Conservation (phyloP, 2,113 vertebrate species). For the Anolis sagrei region DNA sequence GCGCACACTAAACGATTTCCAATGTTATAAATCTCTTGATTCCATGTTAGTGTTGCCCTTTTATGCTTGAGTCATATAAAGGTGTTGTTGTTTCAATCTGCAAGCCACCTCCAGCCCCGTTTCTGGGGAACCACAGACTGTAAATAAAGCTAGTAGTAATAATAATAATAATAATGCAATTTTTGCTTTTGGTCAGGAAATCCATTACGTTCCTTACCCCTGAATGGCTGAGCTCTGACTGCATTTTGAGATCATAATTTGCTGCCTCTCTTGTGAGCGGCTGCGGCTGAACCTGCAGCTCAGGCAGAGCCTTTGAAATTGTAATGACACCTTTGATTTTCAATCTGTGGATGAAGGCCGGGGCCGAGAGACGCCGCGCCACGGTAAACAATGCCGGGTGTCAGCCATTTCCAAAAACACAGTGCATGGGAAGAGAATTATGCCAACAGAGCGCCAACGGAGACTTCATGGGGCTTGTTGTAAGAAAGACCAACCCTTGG, state of each 20-base stretch:
- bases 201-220: background rate
- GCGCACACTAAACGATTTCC: too few species aligned
- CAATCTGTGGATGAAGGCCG: background rate
- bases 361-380: background rate
- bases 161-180: too few species aligned
- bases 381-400: background rate
- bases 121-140: too few species aligned
- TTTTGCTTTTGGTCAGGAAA: background rate
- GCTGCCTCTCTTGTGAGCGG: background rate
- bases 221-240: background rate
- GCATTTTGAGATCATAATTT: constrained; percentile 7
- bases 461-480: background rate
- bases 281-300: background rate
- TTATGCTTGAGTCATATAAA: too few species aligned
- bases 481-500: too few species aligned
- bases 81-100: too few species aligned
- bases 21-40: too few species aligned
- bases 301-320: constrained; percentile 10
- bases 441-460: background rate
- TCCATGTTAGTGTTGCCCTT: too few species aligned
- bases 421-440: background rate
- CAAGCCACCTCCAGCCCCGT: too few species aligned
- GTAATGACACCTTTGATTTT: constrained; percentile 27
- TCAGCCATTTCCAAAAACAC: background rate
- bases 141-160: too few species aligned